Percentiles rank a stretch among this genome's conserved stretches.
phyloP scores from a whole-genome alignment of 2,888 invertebrate species.

The Antheraea yamamai region DNA sequence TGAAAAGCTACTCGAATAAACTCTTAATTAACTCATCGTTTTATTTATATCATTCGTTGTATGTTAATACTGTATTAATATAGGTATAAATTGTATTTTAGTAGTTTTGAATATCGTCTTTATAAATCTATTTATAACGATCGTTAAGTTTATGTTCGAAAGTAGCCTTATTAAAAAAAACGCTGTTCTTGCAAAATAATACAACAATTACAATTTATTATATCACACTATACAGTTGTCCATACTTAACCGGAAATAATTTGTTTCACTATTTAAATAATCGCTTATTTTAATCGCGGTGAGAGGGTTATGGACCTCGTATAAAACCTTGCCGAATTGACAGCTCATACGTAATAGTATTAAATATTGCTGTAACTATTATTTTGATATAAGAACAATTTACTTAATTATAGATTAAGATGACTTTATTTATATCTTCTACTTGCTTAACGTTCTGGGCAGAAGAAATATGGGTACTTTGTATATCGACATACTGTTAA shows the following conservation, averaged over 20 bases:
- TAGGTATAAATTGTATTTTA: neutral
- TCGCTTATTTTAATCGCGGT: constrained; percentile 56
- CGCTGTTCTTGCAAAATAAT: constrained; percentile 13
- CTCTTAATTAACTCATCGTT: neutral
- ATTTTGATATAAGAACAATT: neutral
- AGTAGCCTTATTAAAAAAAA: neutral
- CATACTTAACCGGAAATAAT: constrained; percentile 70
- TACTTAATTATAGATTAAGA: neutral
- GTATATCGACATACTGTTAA: too few relatives aligned
- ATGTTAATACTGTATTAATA: neutral
- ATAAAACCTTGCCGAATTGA: constrained; percentile 42
- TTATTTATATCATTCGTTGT: neutral
- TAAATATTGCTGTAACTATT: neutral
- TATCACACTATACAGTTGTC: constrained; percentile 55
- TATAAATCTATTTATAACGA: neutral
- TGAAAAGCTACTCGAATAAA: neutral
- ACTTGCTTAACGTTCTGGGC: neutral
- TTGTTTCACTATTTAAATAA: constrained; percentile 70
- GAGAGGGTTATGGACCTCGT: constrained; percentile 63
- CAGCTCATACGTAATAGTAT: constrained; percentile 8
- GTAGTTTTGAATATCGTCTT: neutral
- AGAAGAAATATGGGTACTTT: neutral
- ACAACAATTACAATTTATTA: constrained; percentile 51
- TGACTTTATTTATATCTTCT: neutral
- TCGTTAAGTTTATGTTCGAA: neutral